These are phyloP conservation scores for Sinocyclocheilus rhinocerous DNA, from an alignment of 2,113 vertebrate genomes.

Conservation along the genomic window DNA sequence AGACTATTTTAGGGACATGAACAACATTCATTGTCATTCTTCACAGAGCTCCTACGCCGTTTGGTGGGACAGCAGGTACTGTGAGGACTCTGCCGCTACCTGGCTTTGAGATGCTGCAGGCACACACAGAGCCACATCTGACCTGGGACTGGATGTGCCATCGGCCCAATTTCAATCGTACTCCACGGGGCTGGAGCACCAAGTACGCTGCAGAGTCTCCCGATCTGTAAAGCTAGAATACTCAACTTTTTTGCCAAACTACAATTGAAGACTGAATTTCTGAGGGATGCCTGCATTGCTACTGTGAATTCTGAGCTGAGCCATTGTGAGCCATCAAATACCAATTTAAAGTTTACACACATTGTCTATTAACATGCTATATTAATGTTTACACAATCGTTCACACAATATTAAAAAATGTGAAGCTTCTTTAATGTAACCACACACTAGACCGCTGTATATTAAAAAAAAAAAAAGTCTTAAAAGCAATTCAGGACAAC, in stretches of 20 bases:
- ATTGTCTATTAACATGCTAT: neutral
- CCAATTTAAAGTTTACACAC: conserved; percentile 25
- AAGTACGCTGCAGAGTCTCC: neutral
- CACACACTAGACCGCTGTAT: neutral
- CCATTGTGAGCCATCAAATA: neutral
- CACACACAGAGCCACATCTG: conserved; percentile 64
- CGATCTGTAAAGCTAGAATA: neutral
- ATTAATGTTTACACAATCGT: neutral
- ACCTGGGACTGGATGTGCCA: conserved; percentile 76
- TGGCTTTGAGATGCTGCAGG: conserved; percentile 61
- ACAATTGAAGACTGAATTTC: neutral
- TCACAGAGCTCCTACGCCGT: conserved; percentile 78
- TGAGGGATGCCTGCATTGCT: neutral
- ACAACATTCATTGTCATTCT: neutral
- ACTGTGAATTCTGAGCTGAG: conserved; percentile 28
- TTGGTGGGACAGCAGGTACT: conserved; percentile 67
- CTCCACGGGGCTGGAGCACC: conserved; percentile 75
- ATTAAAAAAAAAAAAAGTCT: neutral
- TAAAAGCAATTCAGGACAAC: neutral
- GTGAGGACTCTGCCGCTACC: conserved; percentile 54
- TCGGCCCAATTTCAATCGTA: conserved; percentile 83
- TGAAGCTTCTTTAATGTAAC: conserved; percentile 34
- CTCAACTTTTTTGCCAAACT: neutral
- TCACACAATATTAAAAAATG: conserved; percentile 7
- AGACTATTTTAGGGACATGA: neutral